Conservation (phyloP, 2,797 vertebrate species). For the Perodicticus potto region DNA sequence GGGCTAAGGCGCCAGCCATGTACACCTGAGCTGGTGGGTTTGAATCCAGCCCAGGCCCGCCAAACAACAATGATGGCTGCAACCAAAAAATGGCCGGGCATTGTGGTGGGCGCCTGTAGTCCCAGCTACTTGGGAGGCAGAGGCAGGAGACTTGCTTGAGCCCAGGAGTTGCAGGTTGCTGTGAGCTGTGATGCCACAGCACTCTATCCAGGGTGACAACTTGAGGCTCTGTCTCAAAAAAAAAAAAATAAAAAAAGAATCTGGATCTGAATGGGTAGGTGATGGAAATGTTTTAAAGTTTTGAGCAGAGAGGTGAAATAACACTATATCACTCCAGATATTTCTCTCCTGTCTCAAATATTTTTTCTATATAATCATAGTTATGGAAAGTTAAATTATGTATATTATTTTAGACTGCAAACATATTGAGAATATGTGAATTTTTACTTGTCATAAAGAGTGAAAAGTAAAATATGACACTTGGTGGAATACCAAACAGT, state of each 20-base stretch:
- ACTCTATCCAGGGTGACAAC: too few relatives aligned
- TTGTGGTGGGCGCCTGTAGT: too few relatives aligned
- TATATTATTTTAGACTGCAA: not conserved
- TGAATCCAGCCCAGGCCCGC: too few relatives aligned
- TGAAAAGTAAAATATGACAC: slow-evolving; percentile 7
- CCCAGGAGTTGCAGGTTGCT: too few relatives aligned
- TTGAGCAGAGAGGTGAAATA: slow-evolving; percentile 6
- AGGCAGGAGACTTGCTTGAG: too few relatives aligned
- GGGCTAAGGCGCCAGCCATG: too few relatives aligned
- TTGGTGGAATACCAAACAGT: not conserved
- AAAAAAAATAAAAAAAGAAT: not conserved
- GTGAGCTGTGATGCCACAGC: too few relatives aligned
- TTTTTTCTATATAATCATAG: not conserved
- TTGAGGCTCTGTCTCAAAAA: too few relatives aligned
- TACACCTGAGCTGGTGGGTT: too few relatives aligned
- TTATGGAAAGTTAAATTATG: not conserved
- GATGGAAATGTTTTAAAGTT: slow-evolving; percentile 8
- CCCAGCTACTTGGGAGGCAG: too few relatives aligned
- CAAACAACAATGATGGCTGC: too few relatives aligned
- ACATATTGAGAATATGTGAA: not conserved
- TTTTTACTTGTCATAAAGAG: not conserved
- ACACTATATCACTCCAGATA: not conserved
- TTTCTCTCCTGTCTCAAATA: slow-evolving; percentile 11
- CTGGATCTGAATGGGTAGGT: not conserved
- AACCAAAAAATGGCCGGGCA: too few relatives aligned